Evolutionary conservation across 2,113 vertebrate genomes (phyloP), one percentile per base, ranked within the genome.

Genomic region (Oenanthe melanoleuca): DNA sequence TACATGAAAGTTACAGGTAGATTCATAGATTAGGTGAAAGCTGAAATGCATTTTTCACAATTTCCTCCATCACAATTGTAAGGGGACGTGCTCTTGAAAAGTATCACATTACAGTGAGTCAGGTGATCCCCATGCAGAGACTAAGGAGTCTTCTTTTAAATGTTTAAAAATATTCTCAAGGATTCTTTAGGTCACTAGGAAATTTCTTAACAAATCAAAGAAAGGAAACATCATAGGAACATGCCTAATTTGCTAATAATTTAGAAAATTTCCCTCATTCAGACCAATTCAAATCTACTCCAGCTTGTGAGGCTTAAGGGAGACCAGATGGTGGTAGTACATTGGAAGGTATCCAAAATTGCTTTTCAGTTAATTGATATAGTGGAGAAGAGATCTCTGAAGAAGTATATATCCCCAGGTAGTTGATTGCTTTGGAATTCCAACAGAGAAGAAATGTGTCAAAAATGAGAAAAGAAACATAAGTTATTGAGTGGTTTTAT

Each of bases 311-410:
- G 80, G 89, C 96, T 97, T 97, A 92, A 96, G 90, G 93, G 95
- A 97, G 86, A 97, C 75, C 97, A 98, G 97, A 97, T 98, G 97
- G 97, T 89, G 53, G 93, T 95, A 42, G 91, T 64, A 31, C 78
- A 42, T 97, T 97, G 97, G 97, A 97, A 94, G 79, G 69, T 96
- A 84, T 97, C 97, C 97, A 98, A 74, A 95, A 96, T 71, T 96
- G 96, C 96, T 97, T 97, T 97, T 97, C 92, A 97, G 95, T 95
- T 98, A 97, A 98, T 98, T 97, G 97, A 97, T 97, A 97, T 55
- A 88, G 95, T 96, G 80, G 85, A 92, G 79, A 91, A 93, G 95
- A 95, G 95, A 80, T 97, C 96, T 97, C 97, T 85, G 73, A 96
- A 95, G 97, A 95, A 86, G 94, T 94, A 92, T 94, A 73, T 93